Conservation (phyloP, 2,888 invertebrate species). For the Caenorhabditis plicata region DNA sequence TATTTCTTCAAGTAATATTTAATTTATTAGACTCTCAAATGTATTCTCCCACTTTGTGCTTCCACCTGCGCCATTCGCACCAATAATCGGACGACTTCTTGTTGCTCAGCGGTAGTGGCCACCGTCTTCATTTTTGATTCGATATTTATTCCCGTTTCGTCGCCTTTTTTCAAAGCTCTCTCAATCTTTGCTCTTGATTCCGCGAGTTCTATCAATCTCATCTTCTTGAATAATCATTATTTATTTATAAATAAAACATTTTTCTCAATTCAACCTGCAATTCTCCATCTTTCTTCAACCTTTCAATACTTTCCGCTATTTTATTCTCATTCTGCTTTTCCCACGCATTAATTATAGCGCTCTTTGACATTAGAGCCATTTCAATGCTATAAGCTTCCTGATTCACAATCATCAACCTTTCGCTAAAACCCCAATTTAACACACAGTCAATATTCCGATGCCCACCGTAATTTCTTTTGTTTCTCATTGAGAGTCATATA, state of each 20-base stretch:
- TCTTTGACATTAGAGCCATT: slow-evolving; percentile 56
- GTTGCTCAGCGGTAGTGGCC: slow-evolving; percentile 77
- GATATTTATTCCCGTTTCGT: slow-evolving; percentile 33
- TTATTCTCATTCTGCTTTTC: slow-evolving; percentile 53
- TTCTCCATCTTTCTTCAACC: slow-evolving; percentile 50
- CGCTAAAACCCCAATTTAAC: slow-evolving; percentile 32
- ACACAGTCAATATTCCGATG: background rate
- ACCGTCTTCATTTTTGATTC: slow-evolving; percentile 41
- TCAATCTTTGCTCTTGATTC: slow-evolving; percentile 59
- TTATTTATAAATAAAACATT: background rate
- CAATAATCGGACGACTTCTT: slow-evolving; percentile 83
- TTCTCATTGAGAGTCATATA: slow-evolving; percentile 54
- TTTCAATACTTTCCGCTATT: slow-evolving; percentile 53
- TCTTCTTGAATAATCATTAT: slow-evolving; percentile 29
- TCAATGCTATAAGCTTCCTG: slow-evolving; percentile 60
- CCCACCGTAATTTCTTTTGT: slow-evolving; percentile 54
- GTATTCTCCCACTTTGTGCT: slow-evolving; percentile 76
- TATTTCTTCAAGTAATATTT: slow-evolving; percentile 48
- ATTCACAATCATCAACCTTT: slow-evolving; percentile 81
- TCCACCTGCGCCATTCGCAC: slow-evolving; percentile 90
- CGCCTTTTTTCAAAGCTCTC: slow-evolving; percentile 50
- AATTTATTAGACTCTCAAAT: background rate
- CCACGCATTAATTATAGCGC: slow-evolving; percentile 56
- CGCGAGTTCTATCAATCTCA: slow-evolving; percentile 32
- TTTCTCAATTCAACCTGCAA: slow-evolving; percentile 35